A percentile compares a stretch with the other conserved stretches of the same genome.
Evolutionary conservation across 2,797 vertebrate genomes (phyloP).

Genomic region (Merluccius polli): DNA sequence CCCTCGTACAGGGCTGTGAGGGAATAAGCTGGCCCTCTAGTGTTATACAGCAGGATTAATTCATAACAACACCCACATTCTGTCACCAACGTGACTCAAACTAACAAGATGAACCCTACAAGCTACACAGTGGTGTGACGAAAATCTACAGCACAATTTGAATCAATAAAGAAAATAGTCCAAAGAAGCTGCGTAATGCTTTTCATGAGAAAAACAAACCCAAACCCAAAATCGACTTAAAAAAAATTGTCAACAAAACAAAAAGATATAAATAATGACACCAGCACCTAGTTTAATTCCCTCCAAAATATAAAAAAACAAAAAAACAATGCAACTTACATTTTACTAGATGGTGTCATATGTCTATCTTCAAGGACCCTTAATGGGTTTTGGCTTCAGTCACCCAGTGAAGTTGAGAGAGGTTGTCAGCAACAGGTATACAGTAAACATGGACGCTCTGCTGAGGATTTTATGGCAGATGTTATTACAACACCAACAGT

Average conservation of each 20-base stretch:
- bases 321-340: not conserved
- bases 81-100: not conserved
- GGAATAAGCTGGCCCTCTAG: not conserved
- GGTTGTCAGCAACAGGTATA: conserved; percentile 7
- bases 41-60: conserved; percentile 37
- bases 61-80: conserved; percentile 12
- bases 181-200: conserved; percentile 35
- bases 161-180: conserved; percentile 12
- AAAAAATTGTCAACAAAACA: conserved; percentile 40
- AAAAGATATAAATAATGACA: conserved; percentile 42
- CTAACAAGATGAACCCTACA: conserved; percentile 1
- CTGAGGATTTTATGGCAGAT: conserved; percentile 6
- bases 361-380: too few relatives aligned
- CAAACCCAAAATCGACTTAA: conserved; percentile 33
- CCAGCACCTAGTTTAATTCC: conserved; percentile 14
- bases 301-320: conserved; percentile 18
- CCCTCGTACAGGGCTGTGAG: not conserved
- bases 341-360: not conserved
- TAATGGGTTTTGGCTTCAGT: not conserved
- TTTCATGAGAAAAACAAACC: conserved; percentile 29
- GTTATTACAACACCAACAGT: conserved; percentile 4
- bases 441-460: conserved; percentile 30
- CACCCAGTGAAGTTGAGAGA: conserved; percentile 10
- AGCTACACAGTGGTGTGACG: conserved; percentile 18
- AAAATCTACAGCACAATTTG: conserved; percentile 15